These are phyloP conservation scores for Phyllotreta striolata DNA, from an alignment of 2,888 invertebrate species.

Conservation along the genomic window DNA sequence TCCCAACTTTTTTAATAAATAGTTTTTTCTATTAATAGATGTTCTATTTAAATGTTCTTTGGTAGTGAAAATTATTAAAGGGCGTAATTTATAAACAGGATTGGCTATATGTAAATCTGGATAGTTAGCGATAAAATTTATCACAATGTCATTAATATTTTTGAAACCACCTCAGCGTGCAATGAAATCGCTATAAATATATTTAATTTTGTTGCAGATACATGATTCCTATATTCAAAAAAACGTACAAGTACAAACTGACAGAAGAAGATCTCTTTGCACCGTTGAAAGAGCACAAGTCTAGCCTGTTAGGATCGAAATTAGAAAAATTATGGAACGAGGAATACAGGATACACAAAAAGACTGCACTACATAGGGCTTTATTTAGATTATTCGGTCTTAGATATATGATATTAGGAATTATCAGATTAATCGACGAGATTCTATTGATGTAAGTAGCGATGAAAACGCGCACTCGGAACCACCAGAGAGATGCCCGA, in stretches of 20 bases:
- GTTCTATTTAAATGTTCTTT: too few relatives aligned
- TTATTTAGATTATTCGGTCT: constrained; percentile 53
- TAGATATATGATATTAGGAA: constrained; percentile 51
- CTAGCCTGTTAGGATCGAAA: constrained; percentile 69
- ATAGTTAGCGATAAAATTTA: too few relatives aligned
- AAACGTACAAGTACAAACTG: constrained; percentile 73
- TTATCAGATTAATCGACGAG: constrained; percentile 55
- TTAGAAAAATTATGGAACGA: constrained; percentile 66
- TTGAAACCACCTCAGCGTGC: too few relatives aligned
- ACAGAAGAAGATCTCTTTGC: constrained; percentile 77
- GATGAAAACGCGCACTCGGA: not conserved
- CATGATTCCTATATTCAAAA: constrained; percentile 77
- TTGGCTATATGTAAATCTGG: too few relatives aligned
- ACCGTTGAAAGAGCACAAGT: constrained; percentile 72
- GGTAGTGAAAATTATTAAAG: too few relatives aligned
- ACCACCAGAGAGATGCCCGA: not conserved
- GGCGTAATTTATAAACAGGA: too few relatives aligned
- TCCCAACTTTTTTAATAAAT: too few relatives aligned
- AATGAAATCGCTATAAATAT: too few relatives aligned
- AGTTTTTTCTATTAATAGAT: too few relatives aligned
- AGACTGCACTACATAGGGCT: constrained; percentile 54
- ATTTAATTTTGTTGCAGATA: constrained; percentile 66
- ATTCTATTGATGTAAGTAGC: constrained; percentile 56
- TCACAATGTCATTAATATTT: too few relatives aligned
- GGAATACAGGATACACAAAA: constrained; percentile 55